phyloP scores from a whole-genome alignment of 2,888 invertebrate genomes.

The Dryocosmus kuriphilus region DNA sequence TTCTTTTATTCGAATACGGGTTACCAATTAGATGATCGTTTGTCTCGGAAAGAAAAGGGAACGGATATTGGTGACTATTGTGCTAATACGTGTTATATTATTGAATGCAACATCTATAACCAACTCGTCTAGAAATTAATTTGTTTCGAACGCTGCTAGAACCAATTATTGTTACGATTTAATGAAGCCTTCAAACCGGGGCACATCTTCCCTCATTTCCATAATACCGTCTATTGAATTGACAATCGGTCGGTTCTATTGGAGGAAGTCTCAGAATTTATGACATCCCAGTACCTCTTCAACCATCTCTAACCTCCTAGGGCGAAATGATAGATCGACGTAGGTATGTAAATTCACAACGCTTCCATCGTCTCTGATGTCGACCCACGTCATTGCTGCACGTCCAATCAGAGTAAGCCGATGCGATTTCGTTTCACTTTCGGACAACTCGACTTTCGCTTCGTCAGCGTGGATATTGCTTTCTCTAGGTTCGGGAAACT shows the following conservation, averaged over 20 bases:
- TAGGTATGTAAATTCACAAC: constrained; percentile 22
- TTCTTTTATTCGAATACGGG: too few relatives aligned
- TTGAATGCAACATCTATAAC: too few relatives aligned
- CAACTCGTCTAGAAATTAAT: background rate
- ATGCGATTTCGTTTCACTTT: constrained; percentile 38
- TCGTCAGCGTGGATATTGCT: constrained; percentile 34
- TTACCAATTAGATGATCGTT: too few relatives aligned
- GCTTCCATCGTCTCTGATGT: background rate
- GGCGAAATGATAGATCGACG: constrained; percentile 30
- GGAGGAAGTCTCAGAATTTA: background rate
- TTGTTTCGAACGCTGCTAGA: background rate
- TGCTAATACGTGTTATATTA: too few relatives aligned
- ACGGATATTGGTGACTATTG: too few relatives aligned
- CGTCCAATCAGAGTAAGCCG: constrained; percentile 26
- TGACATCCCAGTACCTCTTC: background rate
- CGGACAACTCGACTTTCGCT: constrained; percentile 32
- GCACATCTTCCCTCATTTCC: background rate
- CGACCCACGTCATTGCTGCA: constrained; percentile 26
- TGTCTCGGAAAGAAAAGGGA: too few relatives aligned
- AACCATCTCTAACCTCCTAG: background rate
- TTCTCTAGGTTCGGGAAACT: constrained; percentile 18
- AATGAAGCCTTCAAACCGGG: background rate
- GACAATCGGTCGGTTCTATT: background rate
- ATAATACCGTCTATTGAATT: constrained; percentile 14
- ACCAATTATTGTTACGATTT: background rate